Evolutionary conservation across 2,113 vertebrate genomes (phyloP).

Genomic region (Notarius lentiginosus): DNA sequence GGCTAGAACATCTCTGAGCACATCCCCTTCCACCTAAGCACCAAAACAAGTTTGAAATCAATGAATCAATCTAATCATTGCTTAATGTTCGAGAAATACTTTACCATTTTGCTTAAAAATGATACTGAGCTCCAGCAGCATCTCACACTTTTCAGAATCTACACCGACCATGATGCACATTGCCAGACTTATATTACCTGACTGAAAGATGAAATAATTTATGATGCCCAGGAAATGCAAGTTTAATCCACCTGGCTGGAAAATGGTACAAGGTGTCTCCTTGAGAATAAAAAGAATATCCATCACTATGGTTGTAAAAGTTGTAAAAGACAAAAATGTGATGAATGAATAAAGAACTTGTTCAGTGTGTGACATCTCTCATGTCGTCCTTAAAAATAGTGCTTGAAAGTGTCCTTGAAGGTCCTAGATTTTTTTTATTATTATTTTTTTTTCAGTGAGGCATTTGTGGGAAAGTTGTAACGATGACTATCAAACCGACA

Average conservation of each 20-base stretch:
- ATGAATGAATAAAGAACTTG: constrained; percentile 22
- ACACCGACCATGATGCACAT: not conserved
- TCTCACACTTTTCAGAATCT: not conserved
- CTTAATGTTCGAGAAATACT: not conserved
- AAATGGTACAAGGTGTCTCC: constrained; percentile 6
- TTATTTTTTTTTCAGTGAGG: not conserved
- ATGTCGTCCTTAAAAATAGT: not conserved
- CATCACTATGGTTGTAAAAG: constrained; percentile 3
- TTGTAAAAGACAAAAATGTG: constrained; percentile 3
- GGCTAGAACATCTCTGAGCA: not conserved
- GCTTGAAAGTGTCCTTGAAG: not conserved
- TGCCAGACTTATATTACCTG: not conserved
- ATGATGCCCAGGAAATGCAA: not conserved
- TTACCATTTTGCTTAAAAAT: not conserved
- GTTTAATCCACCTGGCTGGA: not conserved
- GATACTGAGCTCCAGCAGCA: not conserved
- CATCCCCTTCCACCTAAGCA: not conserved
- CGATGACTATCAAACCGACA: not conserved
- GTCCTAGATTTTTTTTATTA: not conserved
- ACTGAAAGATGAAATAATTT: constrained; percentile 8
- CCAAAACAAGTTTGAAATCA: not conserved
- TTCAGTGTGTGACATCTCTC: not conserved
- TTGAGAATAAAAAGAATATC: constrained; percentile 1
- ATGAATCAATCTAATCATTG: not conserved
- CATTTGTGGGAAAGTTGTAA: not conserved